phyloP scores from a whole-genome alignment of 2,113 vertebrate genomes.

The Megaptera novaeangliae region DNA sequence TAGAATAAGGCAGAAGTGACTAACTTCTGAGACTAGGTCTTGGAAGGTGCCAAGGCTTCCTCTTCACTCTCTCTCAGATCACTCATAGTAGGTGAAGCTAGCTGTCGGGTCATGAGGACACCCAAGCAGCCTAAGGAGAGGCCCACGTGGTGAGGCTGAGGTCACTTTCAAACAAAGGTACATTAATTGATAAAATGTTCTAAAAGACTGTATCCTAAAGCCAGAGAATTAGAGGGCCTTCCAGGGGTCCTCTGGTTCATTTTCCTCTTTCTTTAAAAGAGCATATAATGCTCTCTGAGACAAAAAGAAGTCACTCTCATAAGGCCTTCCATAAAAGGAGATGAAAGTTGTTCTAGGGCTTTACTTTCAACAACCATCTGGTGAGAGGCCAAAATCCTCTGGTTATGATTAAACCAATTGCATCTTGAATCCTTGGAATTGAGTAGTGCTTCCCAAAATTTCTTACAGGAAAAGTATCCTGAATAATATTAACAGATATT shows the following conservation, averaged over 20 bases:
- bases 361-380: slow-evolving; percentile 45
- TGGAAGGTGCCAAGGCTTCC: neutral
- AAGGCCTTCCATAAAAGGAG: neutral
- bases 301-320: slow-evolving; percentile 32
- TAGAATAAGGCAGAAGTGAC: neutral
- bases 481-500: slow-evolving; percentile 9
- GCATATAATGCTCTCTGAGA: neutral
- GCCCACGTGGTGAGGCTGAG: neutral
- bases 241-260: neutral
- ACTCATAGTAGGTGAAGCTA: neutral
- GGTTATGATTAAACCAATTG: slow-evolving; percentile 40
- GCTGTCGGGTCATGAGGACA: neutral
- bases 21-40: neutral
- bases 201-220: neutral
- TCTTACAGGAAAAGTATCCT: neutral
- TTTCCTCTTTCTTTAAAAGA: neutral
- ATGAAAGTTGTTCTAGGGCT: neutral
- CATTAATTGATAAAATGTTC: neutral
- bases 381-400: slow-evolving; percentile 27
- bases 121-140: neutral
- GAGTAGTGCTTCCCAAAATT: neutral
- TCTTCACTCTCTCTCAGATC: neutral
- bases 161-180: neutral
- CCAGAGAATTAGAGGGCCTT: neutral
- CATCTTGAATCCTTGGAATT: slow-evolving; percentile 36